Conservation (phyloP, 2,888 invertebrate species). For the Maniola hyperantus region DNA sequence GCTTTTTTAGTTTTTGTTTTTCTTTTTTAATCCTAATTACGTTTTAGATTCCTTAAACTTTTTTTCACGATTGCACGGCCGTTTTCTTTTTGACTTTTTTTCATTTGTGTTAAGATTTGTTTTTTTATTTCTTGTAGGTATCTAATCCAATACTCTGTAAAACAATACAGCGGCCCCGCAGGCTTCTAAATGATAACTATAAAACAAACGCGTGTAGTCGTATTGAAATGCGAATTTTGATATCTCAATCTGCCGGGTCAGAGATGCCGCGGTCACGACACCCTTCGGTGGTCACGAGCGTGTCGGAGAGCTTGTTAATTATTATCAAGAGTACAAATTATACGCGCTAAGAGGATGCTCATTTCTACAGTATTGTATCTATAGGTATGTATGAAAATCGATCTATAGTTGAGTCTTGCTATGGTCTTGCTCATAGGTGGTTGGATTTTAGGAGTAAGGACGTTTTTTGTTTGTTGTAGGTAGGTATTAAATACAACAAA, state of each 20-base stretch:
- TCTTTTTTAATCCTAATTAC: too few relatives aligned
- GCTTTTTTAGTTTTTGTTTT: too few relatives aligned
- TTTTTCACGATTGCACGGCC: too few relatives aligned
- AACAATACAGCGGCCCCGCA: constrained; percentile 48
- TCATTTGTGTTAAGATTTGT: not conserved
- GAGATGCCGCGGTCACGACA: constrained; percentile 80
- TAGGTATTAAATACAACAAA: too few relatives aligned
- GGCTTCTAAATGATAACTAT: constrained; percentile 63
- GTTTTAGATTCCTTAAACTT: too few relatives aligned
- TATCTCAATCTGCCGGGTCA: constrained; percentile 80
- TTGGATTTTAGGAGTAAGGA: not conserved
- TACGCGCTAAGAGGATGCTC: constrained; percentile 62
- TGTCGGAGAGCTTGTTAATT: constrained; percentile 55
- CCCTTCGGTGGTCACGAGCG: constrained; percentile 80
- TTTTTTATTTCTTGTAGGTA: not conserved
- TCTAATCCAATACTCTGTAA: constrained; percentile 35
- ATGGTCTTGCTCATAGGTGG: not conserved
- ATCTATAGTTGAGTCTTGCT: constrained; percentile 43
- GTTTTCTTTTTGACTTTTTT: too few relatives aligned
- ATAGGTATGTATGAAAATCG: not conserved
- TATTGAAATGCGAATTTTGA: constrained; percentile 77
- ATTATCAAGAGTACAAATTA: constrained; percentile 65
- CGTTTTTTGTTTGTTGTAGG: too few relatives aligned
- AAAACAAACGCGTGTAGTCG: constrained; percentile 71
- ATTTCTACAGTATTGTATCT: constrained; percentile 16